Conservation (phyloP, 2,113 vertebrate genomes). For the Vidua macroura region DNA sequence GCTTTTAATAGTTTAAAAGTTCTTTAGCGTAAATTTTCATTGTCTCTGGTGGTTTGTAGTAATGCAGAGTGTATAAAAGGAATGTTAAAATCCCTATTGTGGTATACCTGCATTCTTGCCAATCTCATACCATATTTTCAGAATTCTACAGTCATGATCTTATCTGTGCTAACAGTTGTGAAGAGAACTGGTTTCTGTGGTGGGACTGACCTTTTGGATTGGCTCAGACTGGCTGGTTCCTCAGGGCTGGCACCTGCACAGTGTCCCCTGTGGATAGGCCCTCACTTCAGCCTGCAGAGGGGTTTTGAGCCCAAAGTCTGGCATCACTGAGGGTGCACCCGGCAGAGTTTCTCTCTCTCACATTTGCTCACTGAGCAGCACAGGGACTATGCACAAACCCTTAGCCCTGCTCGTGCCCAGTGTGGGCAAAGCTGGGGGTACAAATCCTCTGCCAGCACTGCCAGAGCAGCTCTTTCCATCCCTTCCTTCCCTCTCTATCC, state of each 20-base stretch:
- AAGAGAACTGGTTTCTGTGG: background rate
- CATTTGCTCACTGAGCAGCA: background rate
- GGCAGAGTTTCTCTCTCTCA: background rate
- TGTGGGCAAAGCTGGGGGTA: background rate
- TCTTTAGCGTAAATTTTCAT: too few species aligned
- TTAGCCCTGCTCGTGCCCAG: accelerated
- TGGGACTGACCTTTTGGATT: background rate
- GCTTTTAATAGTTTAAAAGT: background rate
- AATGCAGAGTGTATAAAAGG: background rate
- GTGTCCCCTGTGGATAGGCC: background rate
- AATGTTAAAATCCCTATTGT: background rate
- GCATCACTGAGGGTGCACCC: too few species aligned
- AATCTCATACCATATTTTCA: background rate
- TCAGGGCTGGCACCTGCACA: background rate
- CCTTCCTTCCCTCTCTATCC: background rate
- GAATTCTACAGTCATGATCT: background rate
- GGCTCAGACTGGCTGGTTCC: background rate
- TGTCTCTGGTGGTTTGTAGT: background rate
- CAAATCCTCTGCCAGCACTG: background rate
- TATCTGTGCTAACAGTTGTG: background rate
- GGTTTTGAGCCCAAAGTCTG: background rate
- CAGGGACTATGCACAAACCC: background rate
- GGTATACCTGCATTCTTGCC: background rate
- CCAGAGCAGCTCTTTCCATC: background rate
- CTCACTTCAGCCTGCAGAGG: background rate